These are phyloP conservation scores for Mnemiopsis leidyi DNA, from an alignment of 37 sponge, comb jelly and placozoan genomes.

Conservation along the genomic window DNA sequence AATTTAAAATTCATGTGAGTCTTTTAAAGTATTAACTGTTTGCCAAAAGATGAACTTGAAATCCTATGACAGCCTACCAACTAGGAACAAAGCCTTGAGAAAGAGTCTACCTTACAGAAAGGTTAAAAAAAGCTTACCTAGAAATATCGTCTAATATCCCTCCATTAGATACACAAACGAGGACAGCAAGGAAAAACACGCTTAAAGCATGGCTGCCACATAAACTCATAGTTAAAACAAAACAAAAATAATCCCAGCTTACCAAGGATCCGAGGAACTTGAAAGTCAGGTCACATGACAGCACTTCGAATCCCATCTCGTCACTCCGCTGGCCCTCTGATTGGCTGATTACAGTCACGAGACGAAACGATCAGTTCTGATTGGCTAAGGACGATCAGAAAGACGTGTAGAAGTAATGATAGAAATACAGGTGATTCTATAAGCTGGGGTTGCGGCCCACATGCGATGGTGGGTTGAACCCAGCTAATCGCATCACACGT, in stretches of 20 bases:
- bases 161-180: background rate
- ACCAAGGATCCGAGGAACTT: background rate
- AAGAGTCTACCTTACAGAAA: too few species aligned
- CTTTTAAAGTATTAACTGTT: too few species aligned
- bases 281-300: background rate
- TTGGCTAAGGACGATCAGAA: background rate
- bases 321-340: background rate
- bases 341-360: background rate
- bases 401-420: background rate
- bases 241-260: background rate
- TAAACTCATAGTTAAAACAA: background rate
- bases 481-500: background rate
- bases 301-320: background rate
- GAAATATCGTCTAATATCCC: background rate
- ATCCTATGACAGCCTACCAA: too few species aligned
- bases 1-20: too few species aligned
- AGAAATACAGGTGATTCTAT: background rate
- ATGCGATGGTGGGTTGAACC: background rate
- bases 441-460: background rate
- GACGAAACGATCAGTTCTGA: too few species aligned
- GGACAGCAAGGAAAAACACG: background rate
- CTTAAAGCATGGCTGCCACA: background rate
- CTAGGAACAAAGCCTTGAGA: too few species aligned
- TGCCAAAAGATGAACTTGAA: too few species aligned
- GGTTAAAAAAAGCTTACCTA: background rate